Evolutionary conservation across 2,113 vertebrate species (phyloP).

Genomic region (Oncorhynchus mykiss): DNA sequence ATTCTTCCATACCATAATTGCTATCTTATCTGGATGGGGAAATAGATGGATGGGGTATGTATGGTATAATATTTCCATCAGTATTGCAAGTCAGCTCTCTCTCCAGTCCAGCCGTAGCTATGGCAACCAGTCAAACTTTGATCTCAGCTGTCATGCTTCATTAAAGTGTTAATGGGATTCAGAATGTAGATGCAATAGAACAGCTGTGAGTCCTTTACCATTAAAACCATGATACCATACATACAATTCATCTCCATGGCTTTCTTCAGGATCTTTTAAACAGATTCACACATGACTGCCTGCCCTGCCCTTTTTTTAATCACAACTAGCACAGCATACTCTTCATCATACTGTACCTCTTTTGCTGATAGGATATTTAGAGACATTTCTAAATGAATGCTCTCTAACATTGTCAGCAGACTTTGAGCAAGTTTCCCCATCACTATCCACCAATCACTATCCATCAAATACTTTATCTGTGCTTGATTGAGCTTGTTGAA

Average conservation of each 20-base stretch:
- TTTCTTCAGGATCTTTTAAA: slow-evolving; percentile 3
- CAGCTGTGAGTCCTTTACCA: slow-evolving; percentile 44
- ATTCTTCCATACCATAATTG: too few relatives aligned
- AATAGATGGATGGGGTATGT: background rate
- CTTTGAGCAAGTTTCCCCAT: background rate
- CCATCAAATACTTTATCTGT: too few relatives aligned
- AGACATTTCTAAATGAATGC: background rate
- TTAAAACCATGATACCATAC: background rate
- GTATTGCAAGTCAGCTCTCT: background rate
- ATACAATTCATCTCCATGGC: slow-evolving; percentile 52
- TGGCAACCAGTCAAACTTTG: slow-evolving; percentile 47
- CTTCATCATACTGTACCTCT: background rate
- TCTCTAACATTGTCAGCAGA: background rate
- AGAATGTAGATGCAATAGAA: slow-evolving; percentile 55
- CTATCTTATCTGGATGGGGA: background rate
- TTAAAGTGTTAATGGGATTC: slow-evolving; percentile 37
- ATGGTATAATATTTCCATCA: background rate
- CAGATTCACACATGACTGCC: background rate
- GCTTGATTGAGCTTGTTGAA: too few relatives aligned
- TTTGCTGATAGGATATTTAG: too few relatives aligned
- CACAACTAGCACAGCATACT: background rate
- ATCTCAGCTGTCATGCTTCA: slow-evolving; percentile 25
- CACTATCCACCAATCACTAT: background rate
- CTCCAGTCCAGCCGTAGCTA: slow-evolving; percentile 46
- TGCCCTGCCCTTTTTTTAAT: background rate